Evolutionary conservation across 2,797 vertebrate genomes (phyloP).

Genomic region (Leuciscus waleckii): DNA sequence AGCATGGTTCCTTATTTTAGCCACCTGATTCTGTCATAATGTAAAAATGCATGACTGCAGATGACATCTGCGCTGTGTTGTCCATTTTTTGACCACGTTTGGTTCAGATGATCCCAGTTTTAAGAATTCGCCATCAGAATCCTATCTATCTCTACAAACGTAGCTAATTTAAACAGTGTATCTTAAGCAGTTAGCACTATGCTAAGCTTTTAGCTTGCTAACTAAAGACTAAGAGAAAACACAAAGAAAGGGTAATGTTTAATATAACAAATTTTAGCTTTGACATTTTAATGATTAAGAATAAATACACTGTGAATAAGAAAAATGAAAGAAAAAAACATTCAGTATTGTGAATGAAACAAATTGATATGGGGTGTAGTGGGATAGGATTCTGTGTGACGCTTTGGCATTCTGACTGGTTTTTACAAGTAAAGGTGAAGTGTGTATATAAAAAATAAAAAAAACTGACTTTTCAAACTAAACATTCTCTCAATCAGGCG

Average conservation of each 20-base stretch:
- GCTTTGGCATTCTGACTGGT: not conserved
- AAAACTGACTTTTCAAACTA: not conserved
- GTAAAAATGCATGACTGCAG: conserved; percentile 49
- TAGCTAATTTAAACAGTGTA: not conserved
- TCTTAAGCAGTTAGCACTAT: not conserved
- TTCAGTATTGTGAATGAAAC: too few species aligned
- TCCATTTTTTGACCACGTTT: conserved; percentile 17
- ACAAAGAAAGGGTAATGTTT: not conserved
- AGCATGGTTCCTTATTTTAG: conserved; percentile 44
- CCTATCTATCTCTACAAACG: not conserved
- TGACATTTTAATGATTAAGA: not conserved
- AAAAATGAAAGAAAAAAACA: too few species aligned
- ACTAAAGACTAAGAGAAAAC: not conserved
- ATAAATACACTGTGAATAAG: not conserved
- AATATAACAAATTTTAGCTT: not conserved
- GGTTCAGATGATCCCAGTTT: conserved; percentile 1
- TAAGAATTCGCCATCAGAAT: not conserved
- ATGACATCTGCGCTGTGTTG: conserved; percentile 9
- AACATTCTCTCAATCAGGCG: not conserved
- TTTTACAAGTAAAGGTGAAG: not conserved
- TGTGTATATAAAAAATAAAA: not conserved
- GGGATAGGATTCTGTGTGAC: not conserved
- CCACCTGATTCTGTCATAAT: conserved; percentile 21
- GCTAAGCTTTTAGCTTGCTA: conserved; percentile 15
- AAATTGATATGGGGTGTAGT: not conserved